Conservation (phyloP, 2,888 invertebrate species). For the Gnatocerus cornutus region DNA sequence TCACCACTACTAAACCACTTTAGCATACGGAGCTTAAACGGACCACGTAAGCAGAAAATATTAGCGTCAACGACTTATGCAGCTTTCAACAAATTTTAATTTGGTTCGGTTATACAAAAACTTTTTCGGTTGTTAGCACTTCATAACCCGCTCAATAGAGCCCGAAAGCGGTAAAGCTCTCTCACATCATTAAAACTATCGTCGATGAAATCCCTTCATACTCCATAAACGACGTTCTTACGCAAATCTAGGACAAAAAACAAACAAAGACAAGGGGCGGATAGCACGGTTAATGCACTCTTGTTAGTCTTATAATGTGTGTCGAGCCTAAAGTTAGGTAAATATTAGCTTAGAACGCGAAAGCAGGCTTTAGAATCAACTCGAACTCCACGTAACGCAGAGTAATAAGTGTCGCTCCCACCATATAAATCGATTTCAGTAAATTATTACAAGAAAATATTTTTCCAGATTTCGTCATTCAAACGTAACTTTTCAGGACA, state of each 20-base stretch:
- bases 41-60: conserved; percentile 9
- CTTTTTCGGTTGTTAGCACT: neutral
- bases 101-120: neutral
- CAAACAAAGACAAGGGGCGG: conserved; percentile 39
- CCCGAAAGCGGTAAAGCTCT: neutral
- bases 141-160: neutral
- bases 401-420: conserved; percentile 6
- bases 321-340: conserved; percentile 46
- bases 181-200: conserved; percentile 19
- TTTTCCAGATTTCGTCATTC: neutral
- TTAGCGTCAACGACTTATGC: neutral
- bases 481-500: no score
- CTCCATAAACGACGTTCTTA: conserved; percentile 3
- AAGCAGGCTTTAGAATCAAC: conserved; percentile 28
- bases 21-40: conserved; percentile 10
- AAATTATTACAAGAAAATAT: conserved; percentile 1
- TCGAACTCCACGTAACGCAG: conserved; percentile 30
- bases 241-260: conserved; percentile 22
- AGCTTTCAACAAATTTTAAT: neutral
- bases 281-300: conserved; percentile 44
- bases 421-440: neutral
- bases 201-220: conserved; percentile 1
- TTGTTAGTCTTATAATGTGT: conserved; percentile 47
- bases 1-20: conserved; percentile 22
- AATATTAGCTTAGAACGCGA: conserved; percentile 44